Base-by-base conservation (phyloP, 1,140 invertebrate species). In the Tenebrio molitor region DNA sequence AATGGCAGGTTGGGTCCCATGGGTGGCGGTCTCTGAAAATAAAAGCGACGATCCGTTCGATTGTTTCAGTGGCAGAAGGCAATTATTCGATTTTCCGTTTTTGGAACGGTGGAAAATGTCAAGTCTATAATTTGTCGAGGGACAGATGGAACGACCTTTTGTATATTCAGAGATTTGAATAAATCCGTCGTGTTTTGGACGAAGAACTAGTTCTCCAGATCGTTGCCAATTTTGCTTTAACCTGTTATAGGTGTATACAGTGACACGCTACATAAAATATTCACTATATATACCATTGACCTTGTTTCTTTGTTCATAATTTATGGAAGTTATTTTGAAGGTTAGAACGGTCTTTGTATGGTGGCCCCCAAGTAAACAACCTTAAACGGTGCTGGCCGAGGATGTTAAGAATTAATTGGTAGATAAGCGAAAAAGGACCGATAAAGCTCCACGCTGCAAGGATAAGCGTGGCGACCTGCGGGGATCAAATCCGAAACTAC, bases 241-340 rank as follows among this genome's bases (percentile, higher is more conserved):
- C 46, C 21, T 53, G 21, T 53, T 53, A 53, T 53, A 53, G 46
- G 21, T 53, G n/a, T 53, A 58, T 58, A 12, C 12, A 58, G 29
- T 58, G 50, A 58, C 50, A 58, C 50, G 23, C 10, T 10, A 29
- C 8, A 29, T 58, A 58, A 58, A 58, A 58, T 58, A 58, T 58
- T 58, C 50, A 58, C 21, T 29, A 33, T 14, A 29, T 58, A 50
- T 50, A 50, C 44, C 50, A 58, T 58, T 58, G 50, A 58, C 50
- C 50, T 58, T 58, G 50, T 58, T 58, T 58, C 50, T 58, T 39
- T 25, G 50, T 33, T 58, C 1, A 58, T 58, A 58, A 58, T 58
- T 58, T 58, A 58, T 58, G 50, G 50, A 29, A 53, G 46, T 53
- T 53, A 53, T 23, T 53, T 53, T 53, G 46, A 53, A 58, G 50